Base-by-base conservation (phyloP, 2,797 vertebrate species). In the Phylloscopus collybita region DNA sequence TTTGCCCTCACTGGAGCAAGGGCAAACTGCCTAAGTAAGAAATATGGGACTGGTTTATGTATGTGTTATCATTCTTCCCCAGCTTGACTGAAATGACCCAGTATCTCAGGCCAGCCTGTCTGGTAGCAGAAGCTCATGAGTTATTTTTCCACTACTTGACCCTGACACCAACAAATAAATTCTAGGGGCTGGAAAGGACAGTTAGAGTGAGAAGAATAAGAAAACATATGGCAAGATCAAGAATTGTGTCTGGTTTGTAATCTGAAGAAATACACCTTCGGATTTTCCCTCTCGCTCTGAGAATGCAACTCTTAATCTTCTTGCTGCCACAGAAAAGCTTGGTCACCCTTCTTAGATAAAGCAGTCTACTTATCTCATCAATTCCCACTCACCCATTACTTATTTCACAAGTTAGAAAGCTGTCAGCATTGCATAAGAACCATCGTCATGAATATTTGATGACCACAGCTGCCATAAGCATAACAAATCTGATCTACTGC, bases 361-460 rank as follows among this genome's bases (percentile, higher is more conserved):
- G 66, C 34, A 74, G 62, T 71, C 84, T 73, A 49, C 90, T 95
- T 96, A 94, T 87, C 86, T 93, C 83, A 36, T 86, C 93, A 90
- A 72, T 92, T 93, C 84, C 95, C 83, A 76, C 90, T 94, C 92
- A 66, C 47, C 83, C 87, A 36, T 89, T 84, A 89, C 94, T 96
- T 97, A 92, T 95, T 95, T 92, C 93, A 89, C 83, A 93, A 96
- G 79, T 91, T 78, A 72, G 82, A 94, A 92, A 94, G 87, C 83
- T 96, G 83, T 82, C 91, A 92, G 92, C 90, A 61, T 94, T 95
- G 92, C 70, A 17, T 93, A 95, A 97, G 93, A 95, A 90, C 75
- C 84, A 94, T 86, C 93, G 92, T 57, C 80, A 89, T 96, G 87
- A 95, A 97, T 97, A 96, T 96, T 97, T 96, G 93, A 97, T 97